Base-by-base conservation (phyloP, 2,797 vertebrate species). In the Silurus aristotelis region DNA sequence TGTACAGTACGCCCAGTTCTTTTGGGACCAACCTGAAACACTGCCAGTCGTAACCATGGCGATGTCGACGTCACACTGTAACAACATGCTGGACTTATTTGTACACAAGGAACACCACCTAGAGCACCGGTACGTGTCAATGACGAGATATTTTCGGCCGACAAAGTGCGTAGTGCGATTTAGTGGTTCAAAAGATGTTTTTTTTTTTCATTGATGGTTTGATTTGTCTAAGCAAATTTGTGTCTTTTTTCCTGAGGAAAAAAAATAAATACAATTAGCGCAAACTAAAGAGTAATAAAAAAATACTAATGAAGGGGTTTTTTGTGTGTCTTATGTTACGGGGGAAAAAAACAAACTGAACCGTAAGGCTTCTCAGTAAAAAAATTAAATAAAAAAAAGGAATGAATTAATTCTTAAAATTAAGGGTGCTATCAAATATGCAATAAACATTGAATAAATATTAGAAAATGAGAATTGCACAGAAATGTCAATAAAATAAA, bases 221-320 rank as follows among this genome's bases (percentile, higher is more conserved):
- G 88, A 91, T 91, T 90, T 95, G 93, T 94, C 92, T 88, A 90
- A 91, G 91, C 92, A 87, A 90, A 89, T 92, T 91, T 92, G 91
- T 94, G 92, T 95, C 86, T 92, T 89, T 93, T 93, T 94, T 93
- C 94, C 94, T 89, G 84, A 90, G 92, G 91, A 85, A 93, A 90
- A 93, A 94, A 92, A 91, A 93, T 92, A 91, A 92, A 46, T 52
- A 83, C 46, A 75, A 83, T 61, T 38, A 4, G n/a, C 46, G 92
- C 82, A 91, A 91, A 94, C 91, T 89, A 90, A 89, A 91, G 82
- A 86, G 87, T 91, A 91, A 91, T 91, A 27, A 93, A 86, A 89
- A 52, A 52, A 86, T 78, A 70, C 20, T 46, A 87, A 87, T 60
- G 22, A 52, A 78, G 31, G 31, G 43, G 66, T 88, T 92, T 52